Conservation (phyloP, 2,113 vertebrate genomes). For the Otocyon megalotis region DNA sequence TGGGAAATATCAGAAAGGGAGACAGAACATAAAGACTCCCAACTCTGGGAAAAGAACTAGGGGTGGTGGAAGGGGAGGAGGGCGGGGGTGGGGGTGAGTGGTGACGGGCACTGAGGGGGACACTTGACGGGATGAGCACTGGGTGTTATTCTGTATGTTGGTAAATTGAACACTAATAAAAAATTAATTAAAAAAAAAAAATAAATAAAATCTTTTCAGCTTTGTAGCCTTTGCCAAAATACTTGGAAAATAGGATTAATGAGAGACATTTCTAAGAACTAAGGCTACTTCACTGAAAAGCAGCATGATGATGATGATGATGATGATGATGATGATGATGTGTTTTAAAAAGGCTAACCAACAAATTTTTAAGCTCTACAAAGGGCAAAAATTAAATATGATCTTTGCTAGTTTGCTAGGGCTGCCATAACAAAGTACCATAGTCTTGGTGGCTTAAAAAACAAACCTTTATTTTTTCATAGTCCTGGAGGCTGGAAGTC, state of each 20-base stretch:
- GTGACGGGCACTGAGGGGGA: no score
- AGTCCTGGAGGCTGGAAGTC: neutral
- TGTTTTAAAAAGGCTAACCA: neutral
- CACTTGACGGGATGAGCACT: no score
- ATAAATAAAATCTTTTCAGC: neutral
- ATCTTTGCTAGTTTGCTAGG: neutral
- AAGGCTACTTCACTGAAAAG: neutral
- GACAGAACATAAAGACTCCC: no score
- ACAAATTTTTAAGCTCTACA: neutral
- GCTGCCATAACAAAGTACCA: neutral
- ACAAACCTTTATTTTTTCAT: neutral
- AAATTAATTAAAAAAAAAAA: no score
- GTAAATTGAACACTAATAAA: no score
- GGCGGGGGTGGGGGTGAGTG: no score
- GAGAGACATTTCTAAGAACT: constrained; percentile 26
- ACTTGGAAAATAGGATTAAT: neutral
- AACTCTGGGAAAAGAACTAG: no score
- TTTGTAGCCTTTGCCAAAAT: constrained; percentile 25
- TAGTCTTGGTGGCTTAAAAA: neutral
- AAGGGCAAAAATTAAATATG: neutral
- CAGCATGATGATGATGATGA: neutral
- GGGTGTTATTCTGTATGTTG: no score
- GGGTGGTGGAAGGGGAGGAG: no score
- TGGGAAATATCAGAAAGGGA: no score
- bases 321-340: neutral